A percentile compares a stretch with the other conserved stretches of the same genome.
Evolutionary conservation across 1,140 invertebrate species (phyloP).

Genomic region (Harlomillsia oculata): DNA sequence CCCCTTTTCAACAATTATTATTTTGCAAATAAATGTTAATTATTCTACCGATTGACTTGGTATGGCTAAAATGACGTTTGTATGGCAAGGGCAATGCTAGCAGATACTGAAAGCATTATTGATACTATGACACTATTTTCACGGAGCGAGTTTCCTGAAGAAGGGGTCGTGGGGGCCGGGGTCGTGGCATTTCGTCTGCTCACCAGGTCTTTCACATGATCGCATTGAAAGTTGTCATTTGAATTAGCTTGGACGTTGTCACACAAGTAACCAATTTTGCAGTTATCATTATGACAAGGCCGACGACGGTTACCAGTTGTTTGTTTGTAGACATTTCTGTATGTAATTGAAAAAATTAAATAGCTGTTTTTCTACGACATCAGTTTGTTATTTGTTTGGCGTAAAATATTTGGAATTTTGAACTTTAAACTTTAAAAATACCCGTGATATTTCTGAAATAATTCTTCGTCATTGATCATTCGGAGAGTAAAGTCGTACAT

Average conservation of each 20-base stretch:
- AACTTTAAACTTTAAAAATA: constrained; percentile 14
- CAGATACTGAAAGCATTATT: too few relatives aligned
- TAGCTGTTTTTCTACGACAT: not conserved
- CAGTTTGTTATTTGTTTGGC: not conserved
- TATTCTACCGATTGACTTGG: too few relatives aligned
- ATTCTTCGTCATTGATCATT: constrained; percentile 38
- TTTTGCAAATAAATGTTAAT: too few relatives aligned
- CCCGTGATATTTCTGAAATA: constrained; percentile 40
- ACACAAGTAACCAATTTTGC: not conserved
- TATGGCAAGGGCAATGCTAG: too few relatives aligned
- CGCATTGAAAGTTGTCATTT: not conserved
- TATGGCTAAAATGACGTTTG: too few relatives aligned
- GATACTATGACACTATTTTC: too few relatives aligned
- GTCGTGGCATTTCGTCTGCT: too few relatives aligned
- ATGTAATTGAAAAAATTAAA: not conserved
- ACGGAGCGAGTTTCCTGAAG: too few relatives aligned
- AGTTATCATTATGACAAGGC: not conserved
- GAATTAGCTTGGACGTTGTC: not conserved
- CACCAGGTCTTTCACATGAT: not conserved
- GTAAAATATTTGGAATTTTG: not conserved
- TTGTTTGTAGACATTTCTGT: constrained; percentile 29
- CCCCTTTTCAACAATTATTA: too few relatives aligned
- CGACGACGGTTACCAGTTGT: not conserved
- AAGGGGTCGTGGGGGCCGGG: too few relatives aligned
- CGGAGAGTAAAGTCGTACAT: constrained; percentile 39